Percentiles rank a stretch among this genome's conserved stretches.
Evolutionary conservation across 30 jellyfish, hydroid and myxozoan genomes (phyloP).

Genomic region (Morbakka virulenta): DNA sequence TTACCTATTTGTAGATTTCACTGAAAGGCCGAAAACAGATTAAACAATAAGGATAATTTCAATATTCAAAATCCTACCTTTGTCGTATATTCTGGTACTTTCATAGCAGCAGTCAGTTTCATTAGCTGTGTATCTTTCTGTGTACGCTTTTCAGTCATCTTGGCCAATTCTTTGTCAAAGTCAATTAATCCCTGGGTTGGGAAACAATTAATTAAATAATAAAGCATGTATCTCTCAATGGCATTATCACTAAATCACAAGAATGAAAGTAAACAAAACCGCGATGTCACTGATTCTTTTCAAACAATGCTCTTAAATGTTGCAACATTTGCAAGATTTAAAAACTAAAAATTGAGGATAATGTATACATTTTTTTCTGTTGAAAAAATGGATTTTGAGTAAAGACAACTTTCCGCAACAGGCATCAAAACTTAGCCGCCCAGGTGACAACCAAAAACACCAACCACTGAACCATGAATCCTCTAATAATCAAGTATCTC

Average conservation of each 20-base stretch:
- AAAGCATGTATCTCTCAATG: background rate
- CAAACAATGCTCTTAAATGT: constrained; percentile 1
- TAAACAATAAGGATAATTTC: background rate
- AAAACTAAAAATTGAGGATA: too few species aligned
- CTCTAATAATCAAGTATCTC: too few species aligned
- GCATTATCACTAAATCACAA: too few species aligned
- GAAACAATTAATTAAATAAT: background rate
- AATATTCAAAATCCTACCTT: constrained; percentile 36
- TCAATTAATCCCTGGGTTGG: constrained; percentile 82
- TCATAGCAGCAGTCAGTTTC: constrained; percentile 67
- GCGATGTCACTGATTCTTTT: background rate
- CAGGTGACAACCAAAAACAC: too few species aligned
- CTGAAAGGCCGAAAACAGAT: background rate
- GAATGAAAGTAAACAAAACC: too few species aligned
- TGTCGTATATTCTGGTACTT: constrained; percentile 67
- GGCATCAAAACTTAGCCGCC: too few species aligned
- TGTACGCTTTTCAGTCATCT: constrained; percentile 44
- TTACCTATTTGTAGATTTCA: background rate
- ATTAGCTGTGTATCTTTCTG: constrained; percentile 58
- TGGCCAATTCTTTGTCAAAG: constrained; percentile 83
- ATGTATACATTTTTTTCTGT: too few species aligned
- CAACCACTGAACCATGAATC: too few species aligned
- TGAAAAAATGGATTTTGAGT: too few species aligned
- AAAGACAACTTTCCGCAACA: too few species aligned
- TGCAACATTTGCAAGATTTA: background rate